Percentiles rank a stretch among this genome's conserved stretches.
These are phyloP conservation scores for Magallana nippona DNA, from an alignment of 2,888 invertebrate genomes.

Conservation along the genomic window DNA sequence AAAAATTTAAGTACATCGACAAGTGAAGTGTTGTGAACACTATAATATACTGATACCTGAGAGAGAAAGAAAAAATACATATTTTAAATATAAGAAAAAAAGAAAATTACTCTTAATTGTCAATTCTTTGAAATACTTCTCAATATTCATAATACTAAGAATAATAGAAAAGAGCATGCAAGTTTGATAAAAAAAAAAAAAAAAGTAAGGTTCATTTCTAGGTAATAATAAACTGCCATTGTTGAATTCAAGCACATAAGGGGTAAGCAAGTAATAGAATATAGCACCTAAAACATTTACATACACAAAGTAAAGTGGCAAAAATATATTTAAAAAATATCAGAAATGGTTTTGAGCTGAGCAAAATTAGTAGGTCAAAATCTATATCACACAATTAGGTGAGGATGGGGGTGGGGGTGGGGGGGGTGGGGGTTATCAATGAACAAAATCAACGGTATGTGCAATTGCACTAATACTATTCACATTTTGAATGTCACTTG, in stretches of 20 bases:
- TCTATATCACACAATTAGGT: constrained; percentile 15
- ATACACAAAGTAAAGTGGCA: constrained; percentile 23
- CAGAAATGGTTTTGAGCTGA: constrained; percentile 29
- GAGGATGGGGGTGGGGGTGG: neutral
- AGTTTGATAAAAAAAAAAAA: neutral
- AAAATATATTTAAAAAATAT: constrained; percentile 17
- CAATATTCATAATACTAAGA: neutral
- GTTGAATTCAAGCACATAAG: neutral
- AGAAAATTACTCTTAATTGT: neutral
- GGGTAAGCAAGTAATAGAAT: constrained; percentile 14
- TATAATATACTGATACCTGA: neutral
- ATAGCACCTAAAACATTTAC: constrained; percentile 19
- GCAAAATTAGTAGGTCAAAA: constrained; percentile 10
- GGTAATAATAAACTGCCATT: neutral
- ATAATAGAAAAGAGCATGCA: neutral
- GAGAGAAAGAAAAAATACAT: neutral
- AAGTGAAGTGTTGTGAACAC: neutral
- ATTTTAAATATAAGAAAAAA: neutral
- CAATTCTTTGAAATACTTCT: neutral
- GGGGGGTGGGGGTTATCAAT: too few species aligned
- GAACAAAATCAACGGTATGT: neutral
- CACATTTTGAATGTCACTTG: constrained; percentile 33
- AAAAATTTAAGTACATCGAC: neutral
- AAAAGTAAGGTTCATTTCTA: neutral
- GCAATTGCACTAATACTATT: constrained; percentile 28